Evolutionary conservation across 2,797 vertebrate genomes (phyloP).

Genomic region (Oreochromis grahami): DNA sequence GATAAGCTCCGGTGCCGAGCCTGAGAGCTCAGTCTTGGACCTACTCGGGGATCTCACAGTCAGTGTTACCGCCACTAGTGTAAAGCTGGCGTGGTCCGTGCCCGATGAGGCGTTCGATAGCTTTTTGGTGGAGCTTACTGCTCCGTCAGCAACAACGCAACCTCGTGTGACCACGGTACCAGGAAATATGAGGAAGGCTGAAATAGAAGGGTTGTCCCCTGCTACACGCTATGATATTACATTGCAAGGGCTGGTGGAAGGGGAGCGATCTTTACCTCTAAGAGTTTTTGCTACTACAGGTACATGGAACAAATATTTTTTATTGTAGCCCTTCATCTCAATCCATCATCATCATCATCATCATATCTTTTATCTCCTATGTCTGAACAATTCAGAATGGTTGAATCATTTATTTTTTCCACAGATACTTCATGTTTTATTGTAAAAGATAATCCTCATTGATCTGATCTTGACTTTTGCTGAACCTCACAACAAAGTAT

Average conservation of each 20-base stretch:
- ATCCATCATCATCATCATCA: background rate
- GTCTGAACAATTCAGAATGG: background rate
- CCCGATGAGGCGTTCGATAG: slow-evolving; percentile 64
- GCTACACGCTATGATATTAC: slow-evolving; percentile 68
- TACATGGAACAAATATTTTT: slow-evolving; percentile 54
- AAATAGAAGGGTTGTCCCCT: slow-evolving; percentile 68
- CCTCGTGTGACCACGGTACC: slow-evolving; percentile 41
- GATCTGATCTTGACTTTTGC: background rate
- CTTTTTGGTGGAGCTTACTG: slow-evolving; percentile 69
- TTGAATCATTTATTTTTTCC: background rate
- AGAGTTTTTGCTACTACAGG: slow-evolving; percentile 72
- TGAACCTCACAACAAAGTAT: background rate
- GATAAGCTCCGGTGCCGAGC: slow-evolving; percentile 34
- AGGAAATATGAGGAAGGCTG: slow-evolving; percentile 56
- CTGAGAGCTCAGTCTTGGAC: slow-evolving; percentile 29
- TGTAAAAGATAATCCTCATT: background rate
- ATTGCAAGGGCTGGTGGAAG: slow-evolving; percentile 66
- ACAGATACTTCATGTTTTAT: background rate
- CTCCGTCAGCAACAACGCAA: slow-evolving; percentile 36
- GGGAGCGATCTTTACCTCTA: slow-evolving; percentile 63
- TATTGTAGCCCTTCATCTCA: background rate
- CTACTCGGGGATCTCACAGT: slow-evolving; percentile 28
- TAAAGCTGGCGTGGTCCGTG: slow-evolving; percentile 64
- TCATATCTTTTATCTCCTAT: background rate
- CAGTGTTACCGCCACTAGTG: slow-evolving; percentile 41